Base-by-base conservation (phyloP, 2,797 vertebrate species). In the Cryptoprocta ferox region DNA sequence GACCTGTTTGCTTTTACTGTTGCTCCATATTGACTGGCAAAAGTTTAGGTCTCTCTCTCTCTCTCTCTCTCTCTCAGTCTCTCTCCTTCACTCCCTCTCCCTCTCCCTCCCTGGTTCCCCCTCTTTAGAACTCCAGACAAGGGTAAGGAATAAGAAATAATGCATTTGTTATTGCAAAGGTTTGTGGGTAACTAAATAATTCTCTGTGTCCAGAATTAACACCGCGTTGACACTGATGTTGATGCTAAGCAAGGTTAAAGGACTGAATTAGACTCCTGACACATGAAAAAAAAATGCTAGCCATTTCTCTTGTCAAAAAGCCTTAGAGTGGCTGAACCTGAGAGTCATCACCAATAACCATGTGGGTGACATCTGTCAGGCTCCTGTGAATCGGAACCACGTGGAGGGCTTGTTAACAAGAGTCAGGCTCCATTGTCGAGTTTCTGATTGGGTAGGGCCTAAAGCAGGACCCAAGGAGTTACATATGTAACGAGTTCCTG, bases 281-380 rank as follows among this genome's bases (percentile, higher is more conserved):
- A 13, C 81, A 14, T 93, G 68, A 87, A 80, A 96, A 91, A 97
- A 97, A 98, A 97, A 95, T 26, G 95, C 87, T 15, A 92, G 66
- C 89, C 37, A 70, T 98, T 98, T 92, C 19, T 97, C 93, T 97
- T 96, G 84, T 98, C 92, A 97, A 76, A 94, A 98, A 97, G 97
- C 96, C 50, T 37, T 68, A 96, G 6, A 97, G 97, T 97, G 39
- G 56, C 56, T 98, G 97, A 96, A 86, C 96, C 96, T 98, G 97
- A 97, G 95, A 91, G 97, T 83, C 70, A 95, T 92, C 97, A 95
- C 94, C 96, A 96, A 70, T 97, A 97, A 92, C 89, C 85, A 30
- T 3, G 0, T 42, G 56, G 96, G 91, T 97, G 94, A 87, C 85
- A 80, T 88, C 91, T 12, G 45, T 87, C 50, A 32, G 19, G 70